Evolutionary conservation across 2,797 vertebrate genomes (phyloP).

Genomic region (Tadarida brasiliensis): DNA sequence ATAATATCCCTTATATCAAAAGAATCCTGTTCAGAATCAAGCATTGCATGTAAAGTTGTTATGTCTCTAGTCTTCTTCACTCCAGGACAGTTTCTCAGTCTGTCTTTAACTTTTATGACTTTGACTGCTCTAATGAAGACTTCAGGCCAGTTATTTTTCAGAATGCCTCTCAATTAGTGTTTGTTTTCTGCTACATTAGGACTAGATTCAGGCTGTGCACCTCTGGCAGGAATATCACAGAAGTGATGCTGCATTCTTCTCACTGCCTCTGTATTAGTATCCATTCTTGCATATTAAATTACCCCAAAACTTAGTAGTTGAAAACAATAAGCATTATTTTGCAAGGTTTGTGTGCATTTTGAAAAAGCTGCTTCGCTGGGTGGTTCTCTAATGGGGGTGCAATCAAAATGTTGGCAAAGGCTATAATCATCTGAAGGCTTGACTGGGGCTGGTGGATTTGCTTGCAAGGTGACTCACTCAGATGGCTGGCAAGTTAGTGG

Average conservation of each 20-base stretch:
- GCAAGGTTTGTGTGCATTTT: not conserved
- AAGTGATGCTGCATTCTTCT: not conserved
- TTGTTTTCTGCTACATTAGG: slow-evolving; percentile 21
- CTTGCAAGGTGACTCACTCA: not conserved
- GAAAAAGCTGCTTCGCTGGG: not conserved
- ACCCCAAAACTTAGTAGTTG: not conserved
- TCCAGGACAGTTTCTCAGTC: not conserved
- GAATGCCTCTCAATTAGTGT: not conserved
- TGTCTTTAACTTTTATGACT: not conserved
- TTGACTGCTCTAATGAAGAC: not conserved
- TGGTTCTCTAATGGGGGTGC: not conserved
- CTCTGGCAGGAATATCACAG: not conserved
- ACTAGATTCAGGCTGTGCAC: not conserved
- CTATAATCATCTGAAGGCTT: not conserved
- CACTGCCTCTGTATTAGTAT: not conserved
- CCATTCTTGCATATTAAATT: not conserved
- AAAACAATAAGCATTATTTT: not conserved
- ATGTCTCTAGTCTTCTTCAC: not conserved
- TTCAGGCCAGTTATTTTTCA: not conserved
- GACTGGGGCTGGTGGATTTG: not conserved
- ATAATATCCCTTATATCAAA: not conserved
- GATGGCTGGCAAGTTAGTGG: not conserved
- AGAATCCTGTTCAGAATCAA: slow-evolving; percentile 32
- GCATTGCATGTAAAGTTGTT: not conserved
- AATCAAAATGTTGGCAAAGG: not conserved